Conservation (phyloP, 2,113 vertebrate genomes). For the Aramus guarauna region DNA sequence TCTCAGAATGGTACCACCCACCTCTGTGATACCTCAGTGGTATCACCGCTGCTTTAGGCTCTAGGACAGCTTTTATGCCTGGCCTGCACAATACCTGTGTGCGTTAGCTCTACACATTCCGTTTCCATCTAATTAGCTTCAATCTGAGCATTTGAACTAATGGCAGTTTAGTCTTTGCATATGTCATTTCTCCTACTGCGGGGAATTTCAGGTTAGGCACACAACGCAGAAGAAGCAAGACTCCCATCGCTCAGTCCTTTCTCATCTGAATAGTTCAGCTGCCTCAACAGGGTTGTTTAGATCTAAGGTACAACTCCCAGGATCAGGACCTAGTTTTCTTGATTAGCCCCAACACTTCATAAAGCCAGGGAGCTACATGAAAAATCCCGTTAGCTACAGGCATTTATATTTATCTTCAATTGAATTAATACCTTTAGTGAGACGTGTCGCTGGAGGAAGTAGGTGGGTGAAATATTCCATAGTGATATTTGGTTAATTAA, state of each 20-base stretch:
- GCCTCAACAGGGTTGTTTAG: neutral
- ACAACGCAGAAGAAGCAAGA: neutral
- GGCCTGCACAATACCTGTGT: neutral
- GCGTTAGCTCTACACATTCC: neutral
- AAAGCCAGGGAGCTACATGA: neutral
- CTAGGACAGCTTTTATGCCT: neutral
- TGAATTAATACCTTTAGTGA: neutral
- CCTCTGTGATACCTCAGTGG: too few species aligned
- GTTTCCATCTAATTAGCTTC: neutral
- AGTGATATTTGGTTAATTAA: neutral
- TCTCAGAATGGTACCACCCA: neutral
- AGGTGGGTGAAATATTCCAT: neutral
- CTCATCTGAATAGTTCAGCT: neutral
- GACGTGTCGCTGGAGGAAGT: neutral
- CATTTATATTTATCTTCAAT: neutral
- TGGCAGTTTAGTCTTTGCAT: neutral
- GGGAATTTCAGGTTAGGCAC: neutral
- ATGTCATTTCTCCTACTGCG: neutral
- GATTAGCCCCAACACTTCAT: neutral
- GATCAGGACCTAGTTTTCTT: neutral
- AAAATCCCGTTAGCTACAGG: neutral
- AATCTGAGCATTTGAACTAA: neutral
- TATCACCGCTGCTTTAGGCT: neutral
- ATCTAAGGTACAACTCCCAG: neutral
- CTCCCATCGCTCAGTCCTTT: neutral